Evolutionary conservation across 1,140 invertebrate species (phyloP).

Genomic region (Linepithema humile): DNA sequence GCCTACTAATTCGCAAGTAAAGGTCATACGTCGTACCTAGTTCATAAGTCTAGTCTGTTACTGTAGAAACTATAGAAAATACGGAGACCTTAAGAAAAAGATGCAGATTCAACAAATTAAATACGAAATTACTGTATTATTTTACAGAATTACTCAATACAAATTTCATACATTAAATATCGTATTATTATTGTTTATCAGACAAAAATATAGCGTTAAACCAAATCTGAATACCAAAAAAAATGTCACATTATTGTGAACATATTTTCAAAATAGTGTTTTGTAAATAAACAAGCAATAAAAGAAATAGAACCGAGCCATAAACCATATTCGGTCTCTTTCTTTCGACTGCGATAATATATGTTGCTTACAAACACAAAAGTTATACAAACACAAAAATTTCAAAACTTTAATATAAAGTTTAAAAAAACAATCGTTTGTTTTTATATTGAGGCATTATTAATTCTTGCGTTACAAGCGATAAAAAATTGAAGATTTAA

Average conservation of each 20-base stretch:
- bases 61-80: neutral
- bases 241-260: neutral
- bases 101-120: neutral
- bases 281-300: constrained; percentile 21
- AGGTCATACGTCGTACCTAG: constrained; percentile 1
- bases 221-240: neutral
- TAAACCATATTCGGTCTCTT: constrained; percentile 37
- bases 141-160: neutral
- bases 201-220: neutral
- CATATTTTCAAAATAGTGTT: neutral
- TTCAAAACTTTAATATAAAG: neutral
- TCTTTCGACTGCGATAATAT: constrained; percentile 20
- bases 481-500: neutral
- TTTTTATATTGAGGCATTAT: neutral
- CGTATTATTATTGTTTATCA: neutral
- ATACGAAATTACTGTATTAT: neutral
- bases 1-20: constrained; percentile 36
- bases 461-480: neutral
- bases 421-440: neutral
- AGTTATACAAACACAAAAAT: neutral
- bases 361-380: neutral
- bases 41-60: constrained; percentile 1
- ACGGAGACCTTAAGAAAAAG: neutral
- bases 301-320: constrained; percentile 38
- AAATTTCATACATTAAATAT: neutral